Evolutionary conservation across 2,797 vertebrate genomes (phyloP), one percentile per base, ranked within the genome.

Genomic region (Ptychobarbus kaznakovi): DNA sequence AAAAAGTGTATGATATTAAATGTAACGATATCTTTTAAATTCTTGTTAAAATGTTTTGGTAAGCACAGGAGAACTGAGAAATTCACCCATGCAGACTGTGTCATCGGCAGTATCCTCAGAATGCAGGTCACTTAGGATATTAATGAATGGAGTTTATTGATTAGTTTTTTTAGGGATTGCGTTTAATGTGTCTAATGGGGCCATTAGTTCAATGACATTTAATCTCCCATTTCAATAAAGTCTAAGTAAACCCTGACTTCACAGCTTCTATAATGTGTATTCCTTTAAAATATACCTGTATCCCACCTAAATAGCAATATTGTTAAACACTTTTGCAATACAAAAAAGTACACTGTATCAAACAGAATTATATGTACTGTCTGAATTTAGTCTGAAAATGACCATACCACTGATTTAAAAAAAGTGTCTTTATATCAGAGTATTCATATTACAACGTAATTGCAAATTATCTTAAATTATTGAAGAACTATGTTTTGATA

Each of bases 141-240:
- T 83, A 77, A 42, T 77, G 82, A 83, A 76, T 53, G 44, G 56
- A 83, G 70, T 38, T 61, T 51, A 83, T 83, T 65, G 70, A 83
- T 66, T 82, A 0, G 18, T 46, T 81, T 40, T 72, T 82, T 8
- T 20, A 83, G 42, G 56, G 70, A 38, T 18, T 53, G 72, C 42
- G 61, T 68, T 83, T 56, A 76, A 68, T 83, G 73, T 28, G 61
- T 83, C 16, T 68, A 83, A 83, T 53, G 73, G 75, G 82, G 61
- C 73, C 73, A 53, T 83, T 42, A 77, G 44, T 83, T 83, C 73
- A 83, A 66, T 68, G 11, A 11, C 61, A 77, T 3, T 10, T 42
- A 68, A 68, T 83, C 61, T 76, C 73, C 35, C 22, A 25, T 53
- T 77, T 76, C 35, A 68, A 75, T 76, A 53, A 66, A 76, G 32